Evolutionary conservation across 2,113 vertebrate genomes (phyloP), one percentile per base, ranked within the genome.

Genomic region (Neofelis nebulosa): DNA sequence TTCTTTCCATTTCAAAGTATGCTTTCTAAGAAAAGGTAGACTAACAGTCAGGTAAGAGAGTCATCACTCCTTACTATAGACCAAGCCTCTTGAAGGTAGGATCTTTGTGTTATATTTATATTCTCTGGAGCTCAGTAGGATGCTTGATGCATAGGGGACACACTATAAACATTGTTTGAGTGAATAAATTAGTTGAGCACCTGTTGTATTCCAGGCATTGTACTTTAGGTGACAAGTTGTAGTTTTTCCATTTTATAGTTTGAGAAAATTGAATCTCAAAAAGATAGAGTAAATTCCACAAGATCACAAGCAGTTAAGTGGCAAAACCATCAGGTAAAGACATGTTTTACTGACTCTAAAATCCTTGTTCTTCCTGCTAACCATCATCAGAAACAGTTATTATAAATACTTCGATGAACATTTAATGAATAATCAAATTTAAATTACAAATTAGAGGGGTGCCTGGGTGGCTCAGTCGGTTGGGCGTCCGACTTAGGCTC

Each of bases 11-110:
- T 87, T 96, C 79, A 89, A 81, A 95, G 18, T 10, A 89, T 55
- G 33, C 27, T 92, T 93, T 97, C 86, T 96, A 94, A 86, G 87
- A 89, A 95, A 88, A 91, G 16, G 55, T 15, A 52, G 45, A 81
- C 1, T 48, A 91, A 55, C 31, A 92, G 33, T 65, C 18, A 2
- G 29, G 21, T 86, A 45, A 81, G 21, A n/a, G 61, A 85, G 13
- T 66, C 21, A 18, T 78, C 6, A 50, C 18, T 41, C 12, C 45
- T 94, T 79, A 83, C 66, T 16, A 29, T 52, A 73, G 74, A 52
- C 33, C 73, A 86, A 91, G 8, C 33, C 29, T 94, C 29, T 57
- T 41, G 8, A 79, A 90, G 31, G 15, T 21, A 81, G 45, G n/a
- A 7, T 73, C 31, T 69, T 85, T 74, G 18, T 66, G 61, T 83